Conservation (phyloP, 92 coral and sea anemone genomes). For the Anthopleura xanthogrammica region DNA sequence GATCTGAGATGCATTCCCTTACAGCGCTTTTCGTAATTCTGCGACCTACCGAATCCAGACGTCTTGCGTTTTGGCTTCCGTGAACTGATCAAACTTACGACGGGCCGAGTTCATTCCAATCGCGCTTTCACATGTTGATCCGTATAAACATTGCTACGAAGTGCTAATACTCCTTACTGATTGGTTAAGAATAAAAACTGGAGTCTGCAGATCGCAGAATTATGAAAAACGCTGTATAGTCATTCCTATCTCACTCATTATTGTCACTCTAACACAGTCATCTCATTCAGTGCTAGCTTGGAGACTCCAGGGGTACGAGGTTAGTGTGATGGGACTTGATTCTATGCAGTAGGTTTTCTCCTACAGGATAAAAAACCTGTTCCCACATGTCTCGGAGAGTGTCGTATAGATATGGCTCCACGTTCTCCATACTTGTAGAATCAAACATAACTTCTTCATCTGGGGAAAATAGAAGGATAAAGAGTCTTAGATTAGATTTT, state of each 20-base stretch:
- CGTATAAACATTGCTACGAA: too few species aligned
- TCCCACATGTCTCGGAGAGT: conserved; percentile 91
- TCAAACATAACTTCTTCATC: conserved; percentile 90
- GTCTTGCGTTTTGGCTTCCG: too few species aligned
- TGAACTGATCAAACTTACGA: too few species aligned
- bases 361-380: conserved; percentile 82
- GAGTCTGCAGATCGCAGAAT: too few species aligned
- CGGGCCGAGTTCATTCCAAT: too few species aligned
- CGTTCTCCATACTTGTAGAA: conserved; percentile 44
- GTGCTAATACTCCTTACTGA: too few species aligned
- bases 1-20: too few species aligned
- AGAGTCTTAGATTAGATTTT: neutral
- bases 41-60: too few species aligned
- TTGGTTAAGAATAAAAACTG: too few species aligned
- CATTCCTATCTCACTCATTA: neutral
- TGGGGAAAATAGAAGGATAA: conserved; percentile 18
- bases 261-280: neutral
- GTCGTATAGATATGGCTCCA: conserved; percentile 56
- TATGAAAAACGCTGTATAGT: too few species aligned
- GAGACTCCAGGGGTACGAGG: conserved; percentile 89
- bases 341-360: conserved; percentile 79
- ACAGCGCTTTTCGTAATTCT: too few species aligned
- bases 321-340: conserved; percentile 68
- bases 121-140: too few species aligned
- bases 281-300: conserved; percentile 51